Conservation (phyloP, 2,797 vertebrate species). For the Schizopygopsis pylzovi region DNA sequence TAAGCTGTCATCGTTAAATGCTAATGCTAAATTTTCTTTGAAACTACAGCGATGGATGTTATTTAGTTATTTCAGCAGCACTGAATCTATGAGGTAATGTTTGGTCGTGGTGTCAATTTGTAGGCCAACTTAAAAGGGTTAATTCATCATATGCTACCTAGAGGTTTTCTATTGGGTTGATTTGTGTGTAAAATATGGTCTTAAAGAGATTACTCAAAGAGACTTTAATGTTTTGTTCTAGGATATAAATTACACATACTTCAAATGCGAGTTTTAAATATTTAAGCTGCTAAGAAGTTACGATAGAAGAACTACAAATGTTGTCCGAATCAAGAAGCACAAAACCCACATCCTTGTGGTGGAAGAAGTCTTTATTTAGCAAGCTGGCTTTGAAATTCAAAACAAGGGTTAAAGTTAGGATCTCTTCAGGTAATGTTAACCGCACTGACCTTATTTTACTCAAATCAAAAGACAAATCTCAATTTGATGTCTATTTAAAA, state of each 20-base stretch:
- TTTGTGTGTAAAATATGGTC: background rate
- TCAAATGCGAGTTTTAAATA: background rate
- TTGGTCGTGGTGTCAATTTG: background rate
- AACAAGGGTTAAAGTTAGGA: background rate
- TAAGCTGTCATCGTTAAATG: background rate
- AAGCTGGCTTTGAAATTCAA: background rate
- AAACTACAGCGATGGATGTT: background rate
- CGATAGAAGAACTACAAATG: background rate
- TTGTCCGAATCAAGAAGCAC: background rate
- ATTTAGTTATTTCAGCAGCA: background rate
- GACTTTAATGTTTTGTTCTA: background rate
- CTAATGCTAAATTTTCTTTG: background rate
- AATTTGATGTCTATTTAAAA: background rate
- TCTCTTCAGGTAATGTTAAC: background rate
- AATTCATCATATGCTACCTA: background rate
- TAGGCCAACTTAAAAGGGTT: conserved; percentile 3
- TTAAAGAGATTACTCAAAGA: background rate
- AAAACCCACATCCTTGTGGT: background rate
- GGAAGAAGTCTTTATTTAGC: background rate
- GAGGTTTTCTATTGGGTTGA: background rate
- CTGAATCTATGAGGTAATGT: background rate
- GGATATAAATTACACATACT: background rate
- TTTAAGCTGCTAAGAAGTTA: background rate
- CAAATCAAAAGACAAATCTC: background rate
- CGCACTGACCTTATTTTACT: background rate